phyloP scores from a whole-genome alignment of 1,140 invertebrate species.

The Drosophila persimilis region DNA sequence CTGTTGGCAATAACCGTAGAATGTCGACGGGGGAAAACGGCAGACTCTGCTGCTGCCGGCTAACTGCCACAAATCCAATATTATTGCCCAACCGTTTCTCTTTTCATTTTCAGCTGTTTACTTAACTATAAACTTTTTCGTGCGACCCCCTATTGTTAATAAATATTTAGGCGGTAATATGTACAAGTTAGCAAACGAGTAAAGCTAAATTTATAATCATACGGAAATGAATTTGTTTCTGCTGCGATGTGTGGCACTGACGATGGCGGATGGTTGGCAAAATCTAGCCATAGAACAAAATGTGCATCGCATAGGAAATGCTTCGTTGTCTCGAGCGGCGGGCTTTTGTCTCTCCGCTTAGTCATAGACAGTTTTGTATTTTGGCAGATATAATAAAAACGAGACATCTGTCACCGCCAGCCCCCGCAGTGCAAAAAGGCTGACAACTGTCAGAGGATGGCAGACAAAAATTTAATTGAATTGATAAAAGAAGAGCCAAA shows the following conservation, averaged over 20 bases:
- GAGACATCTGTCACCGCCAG: conserved; percentile 42
- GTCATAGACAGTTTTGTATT: conserved; percentile 41
- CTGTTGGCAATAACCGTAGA: conserved; percentile 49
- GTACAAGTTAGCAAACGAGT: conserved; percentile 10
- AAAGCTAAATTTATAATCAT: conserved; percentile 56
- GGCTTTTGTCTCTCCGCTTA: conserved; percentile 40
- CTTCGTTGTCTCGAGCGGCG: conserved; percentile 16
- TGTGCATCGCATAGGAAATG: conserved; percentile 41
- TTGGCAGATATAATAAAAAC: conserved; percentile 58
- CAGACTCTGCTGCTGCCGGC: conserved; percentile 22
- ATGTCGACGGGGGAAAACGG: conserved; percentile 19
- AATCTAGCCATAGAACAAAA: conserved; percentile 15
- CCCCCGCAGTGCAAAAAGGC: conserved; percentile 16
- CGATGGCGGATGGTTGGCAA: conserved; percentile 32
- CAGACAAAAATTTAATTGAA: conserved; percentile 34
- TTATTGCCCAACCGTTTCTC: conserved; percentile 54
- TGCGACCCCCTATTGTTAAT: conserved; percentile 40
- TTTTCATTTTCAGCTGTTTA: conserved; percentile 43
- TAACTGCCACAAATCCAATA: conserved; percentile 70
- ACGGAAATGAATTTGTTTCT: conserved; percentile 68
- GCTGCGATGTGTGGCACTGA: conserved; percentile 12
- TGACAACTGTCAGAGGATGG: conserved; percentile 12
- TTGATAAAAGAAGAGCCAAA: background rate
- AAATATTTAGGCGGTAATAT: conserved; percentile 63
- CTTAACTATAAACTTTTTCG: conserved; percentile 49